Evolutionary conservation across 2,113 vertebrate genomes (phyloP).

Genomic region (Sceloporus tristichus): DNA sequence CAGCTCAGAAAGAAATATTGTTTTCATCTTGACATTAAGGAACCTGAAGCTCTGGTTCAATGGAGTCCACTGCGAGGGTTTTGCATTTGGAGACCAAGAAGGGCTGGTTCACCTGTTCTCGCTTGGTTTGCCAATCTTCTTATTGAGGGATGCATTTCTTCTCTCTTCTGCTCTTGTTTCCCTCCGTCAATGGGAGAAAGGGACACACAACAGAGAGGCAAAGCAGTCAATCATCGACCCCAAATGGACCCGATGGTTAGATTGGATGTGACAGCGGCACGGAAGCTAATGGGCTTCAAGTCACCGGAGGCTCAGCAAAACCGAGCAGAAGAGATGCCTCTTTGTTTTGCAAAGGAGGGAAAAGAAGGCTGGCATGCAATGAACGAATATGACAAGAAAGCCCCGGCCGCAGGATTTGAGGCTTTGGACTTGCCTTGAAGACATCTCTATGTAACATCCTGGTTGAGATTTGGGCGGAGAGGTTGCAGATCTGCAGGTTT

Average conservation of each 20-base stretch:
- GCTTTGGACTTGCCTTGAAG: background rate
- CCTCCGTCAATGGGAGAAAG: background rate
- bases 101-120: background rate
- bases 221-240: accelerated
- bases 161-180: background rate
- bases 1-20: too few relatives aligned
- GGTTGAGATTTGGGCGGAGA: background rate
- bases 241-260: accelerated
- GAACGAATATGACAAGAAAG: conserved; percentile 19
- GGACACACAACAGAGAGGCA: background rate
- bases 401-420: conserved; percentile 2
- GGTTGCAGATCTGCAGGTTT: too few relatives aligned
- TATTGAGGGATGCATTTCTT: background rate
- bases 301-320: background rate
- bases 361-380: background rate
- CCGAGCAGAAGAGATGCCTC: background rate
- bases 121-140: background rate
- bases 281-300: background rate
- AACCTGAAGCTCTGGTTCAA: background rate
- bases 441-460: accelerated
- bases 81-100: background rate
- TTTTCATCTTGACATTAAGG: too few relatives aligned
- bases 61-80: background rate
- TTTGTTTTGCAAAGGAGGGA: background rate
- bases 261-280: accelerated